Conservation (phyloP, 2,888 invertebrate species). For the Eulithis prunata region DNA sequence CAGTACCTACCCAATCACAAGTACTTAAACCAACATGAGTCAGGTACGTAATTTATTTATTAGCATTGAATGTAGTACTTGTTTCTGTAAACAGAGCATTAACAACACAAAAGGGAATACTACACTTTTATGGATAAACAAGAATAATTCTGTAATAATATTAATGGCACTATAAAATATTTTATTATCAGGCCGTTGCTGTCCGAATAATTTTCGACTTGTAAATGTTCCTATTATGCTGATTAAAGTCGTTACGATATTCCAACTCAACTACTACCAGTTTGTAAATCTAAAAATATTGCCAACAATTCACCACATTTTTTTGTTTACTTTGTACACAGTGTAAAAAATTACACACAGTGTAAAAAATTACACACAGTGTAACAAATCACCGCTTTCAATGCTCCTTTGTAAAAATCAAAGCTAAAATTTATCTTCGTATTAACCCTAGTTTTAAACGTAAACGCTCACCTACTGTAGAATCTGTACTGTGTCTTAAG, state of each 20-base stretch:
- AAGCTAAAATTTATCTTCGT: too few species aligned
- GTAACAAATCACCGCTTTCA: neutral
- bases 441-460: neutral
- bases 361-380: too few species aligned
- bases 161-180: slow-evolving; percentile 42
- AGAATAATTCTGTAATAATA: slow-evolving; percentile 37
- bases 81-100: neutral
- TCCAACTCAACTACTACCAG: slow-evolving; percentile 44
- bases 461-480: slow-evolving; percentile 10
- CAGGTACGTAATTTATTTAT: too few species aligned
- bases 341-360: too few species aligned
- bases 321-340: slow-evolving; percentile 34
- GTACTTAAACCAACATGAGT: too few species aligned
- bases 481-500: slow-evolving; percentile 29
- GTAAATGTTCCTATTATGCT: slow-evolving; percentile 47
- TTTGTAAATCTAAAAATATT: slow-evolving; percentile 52
- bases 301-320: slow-evolving; percentile 47
- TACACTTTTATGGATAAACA: slow-evolving; percentile 32
- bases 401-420: too few species aligned
- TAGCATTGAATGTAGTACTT: too few species aligned
- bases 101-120: slow-evolving; percentile 14
- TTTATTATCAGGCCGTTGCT: slow-evolving; percentile 37
- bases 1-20: too few species aligned
- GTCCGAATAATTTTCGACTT: slow-evolving; percentile 48
- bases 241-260: slow-evolving; percentile 45